These are phyloP conservation scores for Andrena dorsata DNA, from an alignment of 2,888 invertebrate genomes.

Conservation along the genomic window DNA sequence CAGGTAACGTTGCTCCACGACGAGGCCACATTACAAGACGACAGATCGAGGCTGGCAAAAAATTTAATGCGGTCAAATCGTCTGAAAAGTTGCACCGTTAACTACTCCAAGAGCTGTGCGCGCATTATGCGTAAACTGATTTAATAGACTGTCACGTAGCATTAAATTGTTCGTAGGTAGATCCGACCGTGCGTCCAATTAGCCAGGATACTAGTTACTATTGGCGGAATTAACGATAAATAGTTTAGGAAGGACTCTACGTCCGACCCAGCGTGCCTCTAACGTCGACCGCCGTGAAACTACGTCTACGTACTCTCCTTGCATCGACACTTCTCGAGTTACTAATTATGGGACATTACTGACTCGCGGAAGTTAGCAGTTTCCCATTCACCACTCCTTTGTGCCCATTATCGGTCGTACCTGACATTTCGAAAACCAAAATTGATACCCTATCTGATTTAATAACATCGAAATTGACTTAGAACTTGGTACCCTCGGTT, in stretches of 20 bases:
- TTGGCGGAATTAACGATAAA: slow-evolving; percentile 47
- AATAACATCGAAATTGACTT: slow-evolving; percentile 56
- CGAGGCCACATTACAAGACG: background rate
- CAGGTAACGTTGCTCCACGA: background rate
- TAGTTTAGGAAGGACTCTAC: slow-evolving; percentile 26
- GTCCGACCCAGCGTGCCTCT: slow-evolving; percentile 1
- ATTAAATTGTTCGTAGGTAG: slow-evolving; percentile 9
- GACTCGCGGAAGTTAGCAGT: slow-evolving; percentile 68
- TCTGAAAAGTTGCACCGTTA: background rate
- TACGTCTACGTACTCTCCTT: slow-evolving; percentile 34
- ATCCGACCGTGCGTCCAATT: slow-evolving; percentile 7
- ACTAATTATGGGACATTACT: slow-evolving; percentile 71
- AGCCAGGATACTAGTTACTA: slow-evolving; percentile 1
- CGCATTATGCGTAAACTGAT: slow-evolving; percentile 15
- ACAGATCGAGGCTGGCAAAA: background rate
- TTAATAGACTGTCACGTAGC: slow-evolving; percentile 2
- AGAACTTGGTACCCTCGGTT: slow-evolving; percentile 38
- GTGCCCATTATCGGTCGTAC: slow-evolving; percentile 62
- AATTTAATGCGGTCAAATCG: background rate
- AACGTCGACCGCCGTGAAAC: slow-evolving; percentile 31
- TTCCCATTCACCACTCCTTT: slow-evolving; percentile 62
- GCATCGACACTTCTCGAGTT: slow-evolving; percentile 66
- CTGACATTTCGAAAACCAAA: slow-evolving; percentile 62
- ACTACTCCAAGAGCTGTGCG: background rate
- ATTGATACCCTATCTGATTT: slow-evolving; percentile 63